Evolutionary conservation across 1,140 invertebrate species (phyloP), one percentile per base, ranked within the genome.

Genomic region (Berghia stephanieae): DNA sequence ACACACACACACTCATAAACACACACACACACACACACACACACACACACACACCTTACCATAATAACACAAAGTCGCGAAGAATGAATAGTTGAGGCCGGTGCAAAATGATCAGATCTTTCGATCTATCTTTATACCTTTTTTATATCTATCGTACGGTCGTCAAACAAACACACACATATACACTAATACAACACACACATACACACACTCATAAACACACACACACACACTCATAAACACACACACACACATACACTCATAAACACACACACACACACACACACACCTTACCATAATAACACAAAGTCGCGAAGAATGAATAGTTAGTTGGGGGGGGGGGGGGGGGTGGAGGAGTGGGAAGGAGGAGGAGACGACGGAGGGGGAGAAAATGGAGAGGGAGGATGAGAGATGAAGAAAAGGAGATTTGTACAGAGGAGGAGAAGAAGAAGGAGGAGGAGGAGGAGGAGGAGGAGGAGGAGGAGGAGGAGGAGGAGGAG

Each of bases 291-390:
- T 21, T 21, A 67, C 63, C 63, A 67, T 38, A 67, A 21, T 10
- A 21, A 67, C 31, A 4, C 63, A 31, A 6, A 31, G 34, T 6
- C 63, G 42, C 27, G 5, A 31, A 67, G 5, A 8, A 24, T 38
- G n/a, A 31, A 4, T 5, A 67, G 5, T 4, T 31, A 31, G 42
- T 10, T 16, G 42, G n/a, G 46, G 13, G 46, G 13, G 46, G 13
- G 46, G 13, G 46, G 13, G 46, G 73, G 73, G 67, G 10, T 66
- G 43, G 42, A 66, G 57, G 16, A 24, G 46, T n/a, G 63, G 34
- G 42, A 75, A 75, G 38, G 49, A 42, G n/a, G 67, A 40, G 60
- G 46, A 55, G 16, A 75, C 49, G 1, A 46, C 44, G 42, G 63
- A 57, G 38, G 44, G 55, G 18, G 63, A 27, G 16, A 63, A 75